Percentiles rank a stretch among this genome's conserved stretches.
These are phyloP conservation scores for Thecocarcelia acutangulata DNA, from an alignment of 2,888 invertebrate genomes.

Conservation along the genomic window DNA sequence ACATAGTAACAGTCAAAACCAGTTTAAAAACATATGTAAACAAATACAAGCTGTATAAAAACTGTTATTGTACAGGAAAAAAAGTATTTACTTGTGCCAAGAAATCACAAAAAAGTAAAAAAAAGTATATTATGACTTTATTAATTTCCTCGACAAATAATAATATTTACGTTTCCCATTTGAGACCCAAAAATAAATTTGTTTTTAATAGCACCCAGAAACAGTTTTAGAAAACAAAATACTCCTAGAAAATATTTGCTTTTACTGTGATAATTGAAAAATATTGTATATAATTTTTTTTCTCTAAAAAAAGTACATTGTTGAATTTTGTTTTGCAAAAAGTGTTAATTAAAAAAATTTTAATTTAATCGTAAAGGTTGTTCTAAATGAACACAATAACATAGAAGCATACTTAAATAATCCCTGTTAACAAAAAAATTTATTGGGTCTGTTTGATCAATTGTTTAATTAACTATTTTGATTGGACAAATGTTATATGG, in stretches of 20 bases:
- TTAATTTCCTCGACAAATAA: conserved; percentile 43
- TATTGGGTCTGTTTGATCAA: too few species aligned
- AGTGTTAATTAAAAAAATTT: conserved; percentile 21
- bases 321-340: background rate
- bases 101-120: background rate
- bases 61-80: conserved; percentile 24
- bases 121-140: conserved; percentile 13
- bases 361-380: background rate
- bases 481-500: too few species aligned
- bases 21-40: background rate
- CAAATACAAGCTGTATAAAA: background rate
- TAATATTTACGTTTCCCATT: conserved; percentile 39
- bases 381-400: too few species aligned
- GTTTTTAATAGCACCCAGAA: background rate
- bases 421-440: too few species aligned
- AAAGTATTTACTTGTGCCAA: conserved; percentile 22
- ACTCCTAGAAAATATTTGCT: conserved; percentile 4
- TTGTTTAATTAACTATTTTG: too few species aligned
- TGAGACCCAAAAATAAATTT: conserved; percentile 25
- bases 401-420: too few species aligned
- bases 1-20: conserved; percentile 42
- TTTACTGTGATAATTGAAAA: conserved; percentile 10
- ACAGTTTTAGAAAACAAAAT: background rate
- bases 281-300: too few species aligned
- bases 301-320: too few species aligned